Conservation (phyloP, 2,888 invertebrate genomes). For the Rhaphigaster nebulosa region DNA sequence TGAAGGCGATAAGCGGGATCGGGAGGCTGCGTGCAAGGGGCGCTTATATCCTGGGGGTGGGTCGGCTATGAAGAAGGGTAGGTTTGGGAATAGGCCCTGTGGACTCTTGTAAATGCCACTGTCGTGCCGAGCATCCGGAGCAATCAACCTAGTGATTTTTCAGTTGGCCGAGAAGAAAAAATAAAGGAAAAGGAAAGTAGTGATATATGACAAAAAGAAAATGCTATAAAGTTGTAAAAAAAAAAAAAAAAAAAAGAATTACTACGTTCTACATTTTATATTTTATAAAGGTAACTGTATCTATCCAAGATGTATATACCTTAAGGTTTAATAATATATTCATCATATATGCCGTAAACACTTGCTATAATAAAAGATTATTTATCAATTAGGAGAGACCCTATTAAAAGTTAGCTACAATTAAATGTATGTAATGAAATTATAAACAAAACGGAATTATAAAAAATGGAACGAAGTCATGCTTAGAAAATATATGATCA, state of each 20-base stretch:
- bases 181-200: not conserved
- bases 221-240: not conserved
- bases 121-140: constrained; percentile 49
- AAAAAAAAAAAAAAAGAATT: not conserved
- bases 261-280: not conserved
- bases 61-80: constrained; percentile 39
- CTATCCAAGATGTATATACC: too few relatives aligned
- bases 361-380: too few relatives aligned
- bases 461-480: too few relatives aligned
- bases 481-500: too few relatives aligned
- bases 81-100: constrained; percentile 46
- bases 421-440: too few relatives aligned
- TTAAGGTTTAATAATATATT: too few relatives aligned
- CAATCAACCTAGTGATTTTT: constrained; percentile 50
- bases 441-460: too few relatives aligned
- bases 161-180: not conserved
- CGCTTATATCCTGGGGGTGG: constrained; percentile 29
- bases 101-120: constrained; percentile 55
- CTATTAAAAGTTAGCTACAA: too few relatives aligned
- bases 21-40: constrained; percentile 44
- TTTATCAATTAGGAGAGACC: too few relatives aligned
- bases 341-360: too few relatives aligned
- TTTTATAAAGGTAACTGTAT: too few relatives aligned
- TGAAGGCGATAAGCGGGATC: constrained; percentile 60
- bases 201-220: not conserved